Percentiles rank a stretch among this genome's conserved stretches.
phyloP scores from a whole-genome alignment of 2,113 vertebrate species.

The Scytalopus superciliaris region DNA sequence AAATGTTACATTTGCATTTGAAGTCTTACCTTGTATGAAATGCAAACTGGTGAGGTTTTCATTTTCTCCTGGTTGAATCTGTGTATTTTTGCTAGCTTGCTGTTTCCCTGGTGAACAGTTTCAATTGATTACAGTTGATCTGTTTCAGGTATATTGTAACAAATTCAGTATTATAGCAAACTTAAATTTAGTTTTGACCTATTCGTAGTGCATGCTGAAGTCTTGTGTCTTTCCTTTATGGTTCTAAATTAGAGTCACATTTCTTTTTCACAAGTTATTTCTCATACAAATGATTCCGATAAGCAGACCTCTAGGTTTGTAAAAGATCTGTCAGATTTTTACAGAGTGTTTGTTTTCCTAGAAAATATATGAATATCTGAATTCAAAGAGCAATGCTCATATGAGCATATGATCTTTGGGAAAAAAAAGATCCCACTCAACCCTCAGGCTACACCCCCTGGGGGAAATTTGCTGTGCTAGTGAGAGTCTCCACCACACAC shows the following conservation, averaged over 20 bases:
- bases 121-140: background rate
- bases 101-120: background rate
- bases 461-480: background rate
- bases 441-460: background rate
- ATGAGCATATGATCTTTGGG: background rate
- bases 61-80: background rate
- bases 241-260: background rate
- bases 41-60: background rate
- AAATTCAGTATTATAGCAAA: background rate
- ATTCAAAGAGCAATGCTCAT: background rate
- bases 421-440: background rate
- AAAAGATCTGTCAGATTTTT: background rate
- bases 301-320: background rate
- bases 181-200: background rate
- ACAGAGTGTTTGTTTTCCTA: background rate
- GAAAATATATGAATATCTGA: background rate
- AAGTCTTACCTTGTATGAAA: background rate
- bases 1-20: background rate
- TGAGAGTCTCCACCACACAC: background rate
- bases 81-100: background rate
- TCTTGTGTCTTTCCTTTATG: background rate
- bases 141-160: background rate
- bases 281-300: background rate
- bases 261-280: background rate
- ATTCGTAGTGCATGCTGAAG: background rate